phyloP scores from a whole-genome alignment of 2,797 vertebrate species.

The Coracias cyanogaster region DNA sequence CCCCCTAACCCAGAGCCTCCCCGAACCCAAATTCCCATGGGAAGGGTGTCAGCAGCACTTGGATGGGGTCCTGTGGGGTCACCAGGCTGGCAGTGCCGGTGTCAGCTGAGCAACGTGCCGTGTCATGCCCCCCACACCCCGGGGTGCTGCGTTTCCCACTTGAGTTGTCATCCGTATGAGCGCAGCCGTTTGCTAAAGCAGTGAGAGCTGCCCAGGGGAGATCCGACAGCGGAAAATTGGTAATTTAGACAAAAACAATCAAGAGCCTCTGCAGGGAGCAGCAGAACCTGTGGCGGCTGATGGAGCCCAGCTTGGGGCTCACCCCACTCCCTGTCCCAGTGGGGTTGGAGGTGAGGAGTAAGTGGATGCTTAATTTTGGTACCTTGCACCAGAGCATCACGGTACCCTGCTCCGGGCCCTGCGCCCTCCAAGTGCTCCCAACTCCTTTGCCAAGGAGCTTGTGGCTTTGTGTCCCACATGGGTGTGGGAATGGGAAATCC shows the following conservation, averaged over 20 bases:
- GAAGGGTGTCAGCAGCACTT: not conserved
- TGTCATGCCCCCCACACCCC: accelerated
- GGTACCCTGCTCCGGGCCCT: not conserved
- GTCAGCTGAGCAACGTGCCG: accelerated
- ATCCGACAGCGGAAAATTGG: not conserved
- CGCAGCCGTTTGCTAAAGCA: not conserved
- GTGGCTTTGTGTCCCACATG: accelerated
- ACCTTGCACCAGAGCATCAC: not conserved
- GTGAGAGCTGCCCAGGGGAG: not conserved
- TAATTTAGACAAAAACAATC: not conserved
- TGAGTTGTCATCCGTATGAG: not conserved
- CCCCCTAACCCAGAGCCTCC: not conserved
- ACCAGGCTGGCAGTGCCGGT: accelerated
- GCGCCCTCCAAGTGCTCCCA: not conserved
- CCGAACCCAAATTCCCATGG: accelerated
- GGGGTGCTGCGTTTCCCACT: not conserved
- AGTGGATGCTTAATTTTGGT: not conserved
- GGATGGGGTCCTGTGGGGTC: accelerated
- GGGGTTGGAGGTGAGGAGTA: not conserved
- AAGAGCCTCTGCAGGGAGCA: not conserved
- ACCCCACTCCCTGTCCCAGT: accelerated
- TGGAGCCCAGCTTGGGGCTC: not conserved
- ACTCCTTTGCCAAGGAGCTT: accelerated
- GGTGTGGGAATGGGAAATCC: not conserved
- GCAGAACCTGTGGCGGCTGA: not conserved